Percentiles rank a stretch among this genome's conserved stretches.
phyloP scores from a whole-genome alignment of 2,888 invertebrate species.

The Formica aserva region DNA sequence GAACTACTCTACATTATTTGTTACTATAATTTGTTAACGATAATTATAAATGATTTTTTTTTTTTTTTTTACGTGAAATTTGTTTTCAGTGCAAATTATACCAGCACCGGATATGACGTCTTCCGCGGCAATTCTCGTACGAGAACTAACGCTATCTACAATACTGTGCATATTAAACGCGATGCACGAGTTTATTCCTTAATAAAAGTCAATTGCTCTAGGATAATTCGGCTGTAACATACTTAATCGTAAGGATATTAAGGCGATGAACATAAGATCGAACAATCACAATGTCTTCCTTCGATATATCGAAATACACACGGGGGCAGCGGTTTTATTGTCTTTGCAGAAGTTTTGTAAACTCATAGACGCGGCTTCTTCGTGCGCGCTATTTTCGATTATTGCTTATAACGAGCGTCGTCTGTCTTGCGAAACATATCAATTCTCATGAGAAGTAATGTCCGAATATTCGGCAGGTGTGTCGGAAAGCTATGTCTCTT shows the following conservation, averaged over 20 bases:
- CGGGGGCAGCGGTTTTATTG: conserved; percentile 76
- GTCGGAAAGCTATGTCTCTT: conserved; percentile 52
- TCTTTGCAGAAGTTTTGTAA: conserved; percentile 75
- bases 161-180: conserved; percentile 79
- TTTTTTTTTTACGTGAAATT: conserved; percentile 9
- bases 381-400: conserved; percentile 77
- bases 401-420: conserved; percentile 72
- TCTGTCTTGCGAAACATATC: conserved; percentile 66
- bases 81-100: conserved; percentile 79
- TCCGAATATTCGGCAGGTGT: conserved; percentile 34
- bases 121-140: conserved; percentile 75
- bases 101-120: conserved; percentile 71
- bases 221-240: conserved; percentile 76
- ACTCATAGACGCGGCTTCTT: conserved; percentile 76
- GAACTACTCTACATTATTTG: background rate
- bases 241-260: conserved; percentile 56
- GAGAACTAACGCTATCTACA: conserved; percentile 72
- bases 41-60: background rate
- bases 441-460: conserved; percentile 49
- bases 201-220: conserved; percentile 84
- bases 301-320: conserved; percentile 77
- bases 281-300: conserved; percentile 78
- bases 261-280: conserved; percentile 67
- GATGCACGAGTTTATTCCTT: conserved; percentile 82
- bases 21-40: background rate